Base-by-base conservation (phyloP, 2,888 invertebrate genomes). In the Allolobophora icterica region DNA sequence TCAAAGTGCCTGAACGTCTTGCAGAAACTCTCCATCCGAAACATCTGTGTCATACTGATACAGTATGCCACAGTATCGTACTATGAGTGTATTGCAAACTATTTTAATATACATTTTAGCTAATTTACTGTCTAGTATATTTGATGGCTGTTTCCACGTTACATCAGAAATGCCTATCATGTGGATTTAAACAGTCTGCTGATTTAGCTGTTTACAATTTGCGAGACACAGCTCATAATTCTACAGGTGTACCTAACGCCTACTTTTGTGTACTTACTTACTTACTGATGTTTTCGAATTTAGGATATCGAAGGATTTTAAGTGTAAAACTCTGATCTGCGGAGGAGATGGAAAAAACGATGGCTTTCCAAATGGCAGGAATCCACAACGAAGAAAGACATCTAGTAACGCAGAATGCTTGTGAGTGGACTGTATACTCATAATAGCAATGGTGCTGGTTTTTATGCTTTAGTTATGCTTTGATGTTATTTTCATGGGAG, bases 301-400 rank as follows among this genome's bases (percentile, higher is more conserved):
- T 71, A 71, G 30, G 30, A 11, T 0, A 11, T 21, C 35, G 34
- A 38, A 87, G 11, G 5, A 17, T 87, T 87, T 35, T 33, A 87
- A 87, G 87, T 87, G 87, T 38, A 33, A 87, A 87, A 87, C 87
- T 87, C 87, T 87, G 38, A 87, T 87, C 34, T 87, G 87, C 87
- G 38, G 24, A 35, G 87, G 87, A 34, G 87, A 87, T 35, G 38
- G 34, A 30, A 87, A 87, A 19, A 87, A 87, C 34, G 38, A 87
- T 33, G 87, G 87, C 24, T 33, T 87, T 21, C 34, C 34, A 35
- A 34, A 13, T 19, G 87, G 38, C 0, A 87, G 87, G 17, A 35
- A 87, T 34, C 87, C 87, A 34, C 17, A 87, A 38, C 34, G 87
- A 87, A 87, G 21, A 87, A 87, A 87, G 34, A 87, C 35, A 30